Base-by-base conservation (phyloP, 2,888 invertebrate genomes). In the Sinohyriopsis cumingii region DNA sequence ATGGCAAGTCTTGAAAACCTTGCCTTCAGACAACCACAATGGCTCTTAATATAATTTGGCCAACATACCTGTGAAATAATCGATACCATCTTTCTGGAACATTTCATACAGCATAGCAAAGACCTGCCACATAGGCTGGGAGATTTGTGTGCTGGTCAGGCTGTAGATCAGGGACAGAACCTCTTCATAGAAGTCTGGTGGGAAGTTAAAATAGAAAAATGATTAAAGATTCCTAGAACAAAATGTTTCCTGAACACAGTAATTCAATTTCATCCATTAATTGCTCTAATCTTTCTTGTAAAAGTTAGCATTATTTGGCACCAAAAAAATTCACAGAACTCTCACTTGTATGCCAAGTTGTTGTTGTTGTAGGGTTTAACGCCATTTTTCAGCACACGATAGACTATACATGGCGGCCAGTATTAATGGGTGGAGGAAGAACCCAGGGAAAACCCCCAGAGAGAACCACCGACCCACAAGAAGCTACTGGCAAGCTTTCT, bases 61-160 rank as follows among this genome's bases (percentile, higher is more conserved):
- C 22, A 28, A 76, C 79, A 66, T 78, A 91, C 91, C 91, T 73
- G 89, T 89, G 90, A 99, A 99, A 91, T 97, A 98, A 88, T 98
- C 98, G 69, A 95, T 93, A 59, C 97, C 97, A 89, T 98, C 97
- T 87, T 96, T 96, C 91, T 96, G 95, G 88, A 98, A 97, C 80
- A 97, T 94, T 89, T 93, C 91, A 69, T 90, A 87, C 64, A 90
- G 79, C 84, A 89, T 86, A 95, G 86, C 95, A 77, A 97, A 93
- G 68, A 98, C 95, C 89, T 95, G 95, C 99, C 99, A 99, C 96
- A 99, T 96, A 87, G 96, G 95, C 56, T 94, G 93, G 0, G 97
- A 96, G 84, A 99, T 94, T 67, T 93, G 93, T 88, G 95, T 95
- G 63, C 94, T 93, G 3, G 98, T 98, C 82, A 99, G 91, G 88